Evolutionary conservation across 2,888 invertebrate genomes (phyloP), one percentile per base, ranked within the genome.

Genomic region (Belgica antarctica): DNA sequence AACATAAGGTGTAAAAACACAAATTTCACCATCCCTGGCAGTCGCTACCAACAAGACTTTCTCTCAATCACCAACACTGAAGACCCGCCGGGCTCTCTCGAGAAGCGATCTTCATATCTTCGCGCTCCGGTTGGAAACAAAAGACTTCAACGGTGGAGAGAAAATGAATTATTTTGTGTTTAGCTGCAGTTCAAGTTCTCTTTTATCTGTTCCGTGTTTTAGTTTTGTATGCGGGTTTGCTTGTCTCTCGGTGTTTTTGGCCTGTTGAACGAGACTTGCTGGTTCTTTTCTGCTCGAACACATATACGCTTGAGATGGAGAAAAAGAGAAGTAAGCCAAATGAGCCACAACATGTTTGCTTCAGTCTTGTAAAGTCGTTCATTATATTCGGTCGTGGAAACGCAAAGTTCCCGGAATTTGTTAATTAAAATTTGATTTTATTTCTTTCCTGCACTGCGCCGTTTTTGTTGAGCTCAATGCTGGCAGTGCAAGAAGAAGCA

Each of bases 301-400:
- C 59, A 52, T n/a, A 52, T 22, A 3, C 52, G 52, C 52, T 7
- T 7, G 10, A 41, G n/a, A 15, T 5, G 41, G 19, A 59, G 59
- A 59, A 59, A 59, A 62, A 62, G 62, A 62, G 62, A 62, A 62
- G n/a, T 34, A 34, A 62, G 25, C 62, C 62, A 62, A 62, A 62
- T 62, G 62, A 62, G 41, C 62, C 62, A 62, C 62, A 62, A 31
- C 62, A 36, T 28, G 27, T 17, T 62, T 8, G 36, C n/a, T 12
- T 62, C 62, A 62, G 62, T 62, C 62, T 62, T 62, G 19, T 19
- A 15, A 34, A 62, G 62, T 62, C 62, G 62, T 28, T 62, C 62
- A 17, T 5, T 19, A 10, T 19, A 25, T 62, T 34, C 62, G 62
- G 62, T 31, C 19, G 62, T 62, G 34, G 5, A 57, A 57, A 5